Conservation (phyloP, 1,140 invertebrate genomes). For the Pygmarrhopalites habei region DNA sequence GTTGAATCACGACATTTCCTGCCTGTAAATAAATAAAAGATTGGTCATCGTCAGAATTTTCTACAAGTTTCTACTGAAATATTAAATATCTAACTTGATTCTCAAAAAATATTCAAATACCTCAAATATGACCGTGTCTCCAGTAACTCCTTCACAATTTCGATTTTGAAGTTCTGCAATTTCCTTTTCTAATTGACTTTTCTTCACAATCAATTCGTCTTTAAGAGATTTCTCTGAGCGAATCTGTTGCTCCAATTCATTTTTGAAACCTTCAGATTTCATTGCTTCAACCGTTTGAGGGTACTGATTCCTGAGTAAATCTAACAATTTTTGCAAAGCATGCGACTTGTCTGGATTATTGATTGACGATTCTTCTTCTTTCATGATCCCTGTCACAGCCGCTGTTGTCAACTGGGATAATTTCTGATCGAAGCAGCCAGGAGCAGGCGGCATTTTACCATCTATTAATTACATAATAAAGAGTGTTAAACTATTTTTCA, state of each 20-base stretch:
- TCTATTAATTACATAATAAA: too few species aligned
- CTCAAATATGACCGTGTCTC: conserved; percentile 34
- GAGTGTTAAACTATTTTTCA: too few species aligned
- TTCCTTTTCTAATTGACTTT: conserved; percentile 80
- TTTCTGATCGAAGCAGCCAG: conserved; percentile 82
- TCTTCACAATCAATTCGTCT: conserved; percentile 64
- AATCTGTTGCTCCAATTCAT: conserved; percentile 65
- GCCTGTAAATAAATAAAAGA: too few species aligned
- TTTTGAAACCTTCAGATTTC: conserved; percentile 66
- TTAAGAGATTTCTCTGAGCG: conserved; percentile 61
- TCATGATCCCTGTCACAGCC: conserved; percentile 51
- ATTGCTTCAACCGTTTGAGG: conserved; percentile 71
- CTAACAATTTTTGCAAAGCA: conserved; percentile 73
- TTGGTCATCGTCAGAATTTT: too few species aligned
- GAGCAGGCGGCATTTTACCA: conserved; percentile 70
- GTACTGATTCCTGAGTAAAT: conserved; percentile 74
- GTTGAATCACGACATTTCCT: conserved; percentile 77
- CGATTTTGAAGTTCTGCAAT: conserved; percentile 67
- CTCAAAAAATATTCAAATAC: too few species aligned
- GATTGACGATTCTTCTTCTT: conserved; percentile 71
- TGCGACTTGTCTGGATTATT: conserved; percentile 67
- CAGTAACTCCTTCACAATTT: conserved; percentile 28
- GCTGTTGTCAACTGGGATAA: conserved; percentile 61
- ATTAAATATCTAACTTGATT: too few species aligned
- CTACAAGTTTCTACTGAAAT: too few species aligned